phyloP scores from a whole-genome alignment of 2,113 vertebrate species.

The Pollachius pollachius region DNA sequence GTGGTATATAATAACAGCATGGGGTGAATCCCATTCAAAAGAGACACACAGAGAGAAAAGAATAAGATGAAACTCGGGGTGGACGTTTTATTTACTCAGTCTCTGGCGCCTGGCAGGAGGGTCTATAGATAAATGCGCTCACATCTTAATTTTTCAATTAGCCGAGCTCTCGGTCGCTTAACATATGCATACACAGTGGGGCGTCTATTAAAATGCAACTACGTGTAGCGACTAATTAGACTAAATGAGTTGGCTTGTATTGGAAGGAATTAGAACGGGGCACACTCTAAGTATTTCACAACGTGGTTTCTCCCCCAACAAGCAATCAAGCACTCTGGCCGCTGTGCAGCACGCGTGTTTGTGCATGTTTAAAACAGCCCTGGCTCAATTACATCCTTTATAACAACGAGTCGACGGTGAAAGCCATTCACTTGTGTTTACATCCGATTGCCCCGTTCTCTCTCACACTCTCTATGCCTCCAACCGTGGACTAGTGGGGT shows the following conservation, averaged over 20 bases:
- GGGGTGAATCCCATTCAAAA: too few species aligned
- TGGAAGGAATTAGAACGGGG: conserved; percentile 67
- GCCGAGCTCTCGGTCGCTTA: conserved; percentile 73
- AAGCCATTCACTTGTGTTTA: too few species aligned
- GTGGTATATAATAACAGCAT: too few species aligned
- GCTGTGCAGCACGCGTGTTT: conserved; percentile 46
- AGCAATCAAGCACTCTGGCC: conserved; percentile 49
- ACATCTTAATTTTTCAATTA: conserved; percentile 82
- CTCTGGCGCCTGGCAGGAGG: conserved; percentile 18
- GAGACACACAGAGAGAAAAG: conserved; percentile 11
- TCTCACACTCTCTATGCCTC: too few species aligned
- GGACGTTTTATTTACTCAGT: conserved; percentile 16
- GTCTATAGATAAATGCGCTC: conserved; percentile 66
- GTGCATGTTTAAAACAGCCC: background rate
- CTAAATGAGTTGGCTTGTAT: conserved; percentile 73
- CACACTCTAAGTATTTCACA: conserved; percentile 50
- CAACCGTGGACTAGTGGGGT: too few species aligned
- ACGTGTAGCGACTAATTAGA: conserved; percentile 76
- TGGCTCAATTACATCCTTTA: background rate
- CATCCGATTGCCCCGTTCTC: too few species aligned
- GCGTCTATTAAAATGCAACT: conserved; percentile 76
- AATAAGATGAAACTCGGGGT: conserved; percentile 10
- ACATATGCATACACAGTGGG: conserved; percentile 79
- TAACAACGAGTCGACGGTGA: too few species aligned
- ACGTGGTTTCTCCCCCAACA: conserved; percentile 47